Conservation (phyloP, 2,797 vertebrate genomes). For the Spheniscus humboldti region DNA sequence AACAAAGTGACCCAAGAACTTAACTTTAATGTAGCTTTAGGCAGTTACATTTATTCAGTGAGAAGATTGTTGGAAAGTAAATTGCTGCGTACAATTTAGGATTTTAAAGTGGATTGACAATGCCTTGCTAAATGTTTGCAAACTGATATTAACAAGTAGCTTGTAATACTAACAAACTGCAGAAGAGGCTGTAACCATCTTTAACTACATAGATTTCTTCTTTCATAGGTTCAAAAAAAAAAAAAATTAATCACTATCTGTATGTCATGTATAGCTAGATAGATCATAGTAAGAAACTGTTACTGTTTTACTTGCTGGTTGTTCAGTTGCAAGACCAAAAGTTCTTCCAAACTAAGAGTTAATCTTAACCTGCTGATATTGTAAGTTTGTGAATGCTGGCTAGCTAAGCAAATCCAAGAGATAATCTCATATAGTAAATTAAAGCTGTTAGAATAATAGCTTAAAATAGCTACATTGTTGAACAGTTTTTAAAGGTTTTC, state of each 20-base stretch:
- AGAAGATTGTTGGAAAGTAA: neutral
- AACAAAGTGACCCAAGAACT: neutral
- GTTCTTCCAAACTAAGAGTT: neutral
- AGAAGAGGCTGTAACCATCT: neutral
- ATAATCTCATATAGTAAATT: neutral
- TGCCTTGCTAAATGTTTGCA: neutral
- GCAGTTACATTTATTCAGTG: neutral
- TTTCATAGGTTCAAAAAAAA: neutral
- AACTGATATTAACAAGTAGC: neutral
- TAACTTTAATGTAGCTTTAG: neutral
- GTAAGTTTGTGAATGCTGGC: neutral
- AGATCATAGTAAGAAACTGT: neutral
- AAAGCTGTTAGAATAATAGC: neutral
- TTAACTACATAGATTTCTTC: neutral
- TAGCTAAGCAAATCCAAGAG: neutral
- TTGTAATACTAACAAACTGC: neutral
- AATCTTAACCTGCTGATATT: neutral
- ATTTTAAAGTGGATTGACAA: neutral
- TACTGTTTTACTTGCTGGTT: neutral
- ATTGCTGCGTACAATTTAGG: neutral
- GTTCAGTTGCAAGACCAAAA: neutral
- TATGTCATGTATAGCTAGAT: neutral
- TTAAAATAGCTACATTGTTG: slow-evolving; percentile 4
- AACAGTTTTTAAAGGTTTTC: neutral
- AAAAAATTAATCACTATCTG: neutral